Evolutionary conservation across 2,797 vertebrate genomes (phyloP).

Genomic region (Lepus townsendii): DNA sequence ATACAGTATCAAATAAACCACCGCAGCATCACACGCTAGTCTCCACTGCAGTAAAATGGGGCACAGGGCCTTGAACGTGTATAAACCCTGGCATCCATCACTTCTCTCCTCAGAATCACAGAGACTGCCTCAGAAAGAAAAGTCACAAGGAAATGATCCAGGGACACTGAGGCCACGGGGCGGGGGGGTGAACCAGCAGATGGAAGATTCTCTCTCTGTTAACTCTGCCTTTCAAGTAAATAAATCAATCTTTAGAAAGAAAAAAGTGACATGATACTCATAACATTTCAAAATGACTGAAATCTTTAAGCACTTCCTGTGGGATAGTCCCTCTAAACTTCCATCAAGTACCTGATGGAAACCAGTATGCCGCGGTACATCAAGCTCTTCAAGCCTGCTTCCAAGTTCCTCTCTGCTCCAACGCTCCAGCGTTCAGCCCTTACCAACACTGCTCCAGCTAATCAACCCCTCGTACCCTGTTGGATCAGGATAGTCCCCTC

Average conservation of each 20-base stretch:
- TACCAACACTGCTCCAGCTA: background rate
- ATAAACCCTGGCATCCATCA: background rate
- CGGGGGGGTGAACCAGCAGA: too few relatives aligned
- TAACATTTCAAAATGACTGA: conserved; percentile 50
- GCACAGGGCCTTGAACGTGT: background rate
- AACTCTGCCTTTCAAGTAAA: too few relatives aligned
- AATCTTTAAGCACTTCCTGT: conserved; percentile 57
- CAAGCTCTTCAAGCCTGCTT: conserved; percentile 37
- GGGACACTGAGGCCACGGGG: background rate
- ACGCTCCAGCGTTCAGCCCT: background rate
- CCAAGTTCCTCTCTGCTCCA: conserved; percentile 20
- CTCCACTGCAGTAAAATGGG: conserved; percentile 33
- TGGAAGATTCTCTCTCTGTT: too few relatives aligned
- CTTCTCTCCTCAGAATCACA: background rate
- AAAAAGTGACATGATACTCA: conserved; percentile 3
- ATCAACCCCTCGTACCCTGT: background rate
- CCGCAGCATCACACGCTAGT: background rate
- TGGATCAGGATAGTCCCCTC: background rate
- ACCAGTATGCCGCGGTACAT: background rate
- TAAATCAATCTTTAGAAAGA: background rate
- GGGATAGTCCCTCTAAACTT: conserved; percentile 10
- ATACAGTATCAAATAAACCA: background rate
- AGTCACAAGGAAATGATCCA: conserved; percentile 39
- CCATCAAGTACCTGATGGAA: conserved; percentile 32
- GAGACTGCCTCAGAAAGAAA: background rate